A percentile compares a stretch with the other conserved stretches of the same genome.
These are phyloP conservation scores for Coenonympha glycerion DNA, from an alignment of 2,888 invertebrate genomes.

Conservation along the genomic window DNA sequence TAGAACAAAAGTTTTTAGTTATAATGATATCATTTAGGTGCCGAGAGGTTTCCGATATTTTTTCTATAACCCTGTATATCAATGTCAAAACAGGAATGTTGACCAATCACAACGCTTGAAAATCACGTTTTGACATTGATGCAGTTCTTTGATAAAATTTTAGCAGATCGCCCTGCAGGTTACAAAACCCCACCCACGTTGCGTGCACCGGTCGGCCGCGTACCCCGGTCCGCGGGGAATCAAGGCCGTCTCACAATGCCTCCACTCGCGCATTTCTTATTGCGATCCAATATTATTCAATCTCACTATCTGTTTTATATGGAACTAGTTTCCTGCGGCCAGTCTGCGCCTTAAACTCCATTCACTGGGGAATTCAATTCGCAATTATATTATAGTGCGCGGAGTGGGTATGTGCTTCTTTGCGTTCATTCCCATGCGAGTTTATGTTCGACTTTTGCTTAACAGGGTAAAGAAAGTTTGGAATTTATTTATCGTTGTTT, in stretches of 20 bases:
- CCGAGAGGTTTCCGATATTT: too few relatives aligned
- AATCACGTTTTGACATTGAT: too few relatives aligned
- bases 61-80: too few relatives aligned
- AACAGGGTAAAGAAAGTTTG: constrained; percentile 8
- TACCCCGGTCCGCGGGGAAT: constrained; percentile 48
- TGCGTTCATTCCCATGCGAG: constrained; percentile 17
- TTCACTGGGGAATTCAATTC: constrained; percentile 50
- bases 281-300: constrained; percentile 66
- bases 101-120: too few relatives aligned
- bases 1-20: too few relatives aligned
- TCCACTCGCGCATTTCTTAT: constrained; percentile 56
- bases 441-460: constrained; percentile 4
- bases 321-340: constrained; percentile 66
- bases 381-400: constrained; percentile 31
- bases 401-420: too few relatives aligned
- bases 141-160: too few relatives aligned
- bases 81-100: too few relatives aligned
- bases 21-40: too few relatives aligned
- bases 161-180: too few relatives aligned
- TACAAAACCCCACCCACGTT: constrained; percentile 49
- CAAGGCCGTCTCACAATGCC: constrained; percentile 66
- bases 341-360: constrained; percentile 43
- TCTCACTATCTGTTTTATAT: constrained; percentile 66
- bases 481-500: neutral
- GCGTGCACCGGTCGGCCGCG: constrained; percentile 38